These are phyloP conservation scores for Apis florea DNA, from an alignment of 1,140 invertebrate genomes.

Conservation along the genomic window DNA sequence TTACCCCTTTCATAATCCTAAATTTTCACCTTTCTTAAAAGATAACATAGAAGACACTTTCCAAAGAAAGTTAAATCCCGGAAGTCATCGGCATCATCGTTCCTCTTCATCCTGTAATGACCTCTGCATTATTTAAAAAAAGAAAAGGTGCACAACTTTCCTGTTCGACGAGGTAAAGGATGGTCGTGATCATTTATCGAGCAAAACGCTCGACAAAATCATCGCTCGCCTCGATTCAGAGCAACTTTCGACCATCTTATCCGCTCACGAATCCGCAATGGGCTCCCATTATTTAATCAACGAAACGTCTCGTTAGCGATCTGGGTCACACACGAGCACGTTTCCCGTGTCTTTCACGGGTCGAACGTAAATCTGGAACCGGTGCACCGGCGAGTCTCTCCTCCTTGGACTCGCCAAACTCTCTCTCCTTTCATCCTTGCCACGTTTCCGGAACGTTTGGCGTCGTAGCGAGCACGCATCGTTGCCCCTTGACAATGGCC, in stretches of 20 bases:
- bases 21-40: no score
- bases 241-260: slow-evolving; percentile 22
- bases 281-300: slow-evolving; percentile 40
- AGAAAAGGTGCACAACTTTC: slow-evolving; percentile 1
- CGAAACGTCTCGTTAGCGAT: slow-evolving; percentile 51
- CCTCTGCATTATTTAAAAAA: slow-evolving; percentile 13
- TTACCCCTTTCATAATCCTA: no score
- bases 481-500: slow-evolving; percentile 66
- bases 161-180: neutral
- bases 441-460: slow-evolving; percentile 49
- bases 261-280: slow-evolving; percentile 23
- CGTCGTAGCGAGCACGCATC: slow-evolving; percentile 62
- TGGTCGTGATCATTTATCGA: slow-evolving; percentile 15
- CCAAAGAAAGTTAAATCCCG: no score
- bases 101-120: neutral
- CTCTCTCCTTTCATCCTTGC: slow-evolving; percentile 40
- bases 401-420: slow-evolving; percentile 18
- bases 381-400: neutral
- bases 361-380: slow-evolving; percentile 32
- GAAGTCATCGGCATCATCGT: no score
- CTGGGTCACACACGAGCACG: slow-evolving; percentile 42
- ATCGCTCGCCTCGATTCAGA: slow-evolving; percentile 12
- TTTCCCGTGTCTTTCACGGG: slow-evolving; percentile 35
- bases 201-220: neutral
- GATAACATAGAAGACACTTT: no score